Evolutionary conservation across 2,113 vertebrate species (phyloP), one percentile per base, ranked within the genome.

Genomic region (Embiotoca jacksoni): DNA sequence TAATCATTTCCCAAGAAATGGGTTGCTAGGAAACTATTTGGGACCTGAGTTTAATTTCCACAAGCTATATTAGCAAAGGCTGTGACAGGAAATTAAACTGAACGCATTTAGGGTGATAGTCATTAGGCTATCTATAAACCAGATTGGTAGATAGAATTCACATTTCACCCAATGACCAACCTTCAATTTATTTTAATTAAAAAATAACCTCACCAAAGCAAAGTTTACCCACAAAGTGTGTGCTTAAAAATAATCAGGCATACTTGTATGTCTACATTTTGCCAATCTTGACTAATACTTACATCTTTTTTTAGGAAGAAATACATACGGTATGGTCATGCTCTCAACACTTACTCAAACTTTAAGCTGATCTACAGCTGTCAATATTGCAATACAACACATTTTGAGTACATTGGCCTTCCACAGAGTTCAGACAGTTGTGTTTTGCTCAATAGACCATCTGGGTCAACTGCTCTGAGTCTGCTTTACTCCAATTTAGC

Each of bases 401-500:
- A 36, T 72, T 57, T 68, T n/a, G 5, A 15, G 52, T 41, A 23
- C 23, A 3, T 4, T 4, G 30, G 10, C 47, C 39, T 57, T 30
- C 32, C 14, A 52, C 31, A 36, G 33, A 37, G 56, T 65, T 23
- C n/a, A 74, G 73, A 46, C 37, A 4, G 5, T 7, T 23, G 9
- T 35, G 30, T 7, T 10, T 61, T 66, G 49, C 41, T 82, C 16
- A 68, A n/a, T 47, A 46, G n/a, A 52, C 3, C 56, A 46, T 71
- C 50, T 30, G 14, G 35, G 55, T 78, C 50, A 75, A 41, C n/a
- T 50, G n/a, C 66, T 49, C 41, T 56, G 44, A 36, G n/a, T 23
- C 16, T 39, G 49, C 35, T 69, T 35, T 16, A 56, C 54, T 60
- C 57, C 49, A 58, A 35, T 70, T 80, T 33, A 59, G 56, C 23